Base-by-base conservation (phyloP, 2,113 vertebrate species). In the Hepsetus odoe region DNA sequence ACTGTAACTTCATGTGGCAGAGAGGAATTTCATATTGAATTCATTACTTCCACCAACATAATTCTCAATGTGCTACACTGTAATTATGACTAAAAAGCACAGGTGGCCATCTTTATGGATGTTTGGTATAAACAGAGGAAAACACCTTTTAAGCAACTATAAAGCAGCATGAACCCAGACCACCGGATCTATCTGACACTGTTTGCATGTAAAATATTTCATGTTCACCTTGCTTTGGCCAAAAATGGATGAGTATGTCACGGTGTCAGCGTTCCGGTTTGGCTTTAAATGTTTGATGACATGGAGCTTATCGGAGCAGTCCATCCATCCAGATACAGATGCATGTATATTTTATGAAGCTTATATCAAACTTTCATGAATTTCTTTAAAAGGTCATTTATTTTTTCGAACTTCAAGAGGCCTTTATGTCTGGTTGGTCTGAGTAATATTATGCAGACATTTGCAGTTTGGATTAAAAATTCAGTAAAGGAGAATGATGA, bases 331-430 rank as follows among this genome's bases (percentile, higher is more conserved):
- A 78, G 42, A 56, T 62, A 62, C 55, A 61, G 55, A 70, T 10
- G 33, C 20, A 71, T 61, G 33, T 71, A 79, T 79, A 26, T 71
- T 79, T 79, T 22, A 72, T 20, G 55, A 72, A 28, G 44, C 58
- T 64, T 40, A 40, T 14, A 65, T 72, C 11, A 72, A 72, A 72
- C 22, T 65, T 78, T 53, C 2, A 79, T 72, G 58, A 72, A 72
- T 72, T 11, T 46, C 26, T 38, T 72, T 53, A 78, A 74, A 74
- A 74, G 59, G 58, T 24, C 35, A 62, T 74, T 74, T 62, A 58
- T 64, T 79, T 79, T 72, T 62, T 51, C 16, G 35, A 40, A n/a
- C 32, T 79, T 51, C 26, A 72, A 30, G 58, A 61, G 67, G 49
- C 68, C 30, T 40, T 64, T n/a, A 65, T 35, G 44, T 49, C 56